Percentiles rank a stretch among this genome's conserved stretches.
These are phyloP conservation scores for Acronicta aceris DNA, from an alignment of 2,888 invertebrate genomes.

Conservation along the genomic window DNA sequence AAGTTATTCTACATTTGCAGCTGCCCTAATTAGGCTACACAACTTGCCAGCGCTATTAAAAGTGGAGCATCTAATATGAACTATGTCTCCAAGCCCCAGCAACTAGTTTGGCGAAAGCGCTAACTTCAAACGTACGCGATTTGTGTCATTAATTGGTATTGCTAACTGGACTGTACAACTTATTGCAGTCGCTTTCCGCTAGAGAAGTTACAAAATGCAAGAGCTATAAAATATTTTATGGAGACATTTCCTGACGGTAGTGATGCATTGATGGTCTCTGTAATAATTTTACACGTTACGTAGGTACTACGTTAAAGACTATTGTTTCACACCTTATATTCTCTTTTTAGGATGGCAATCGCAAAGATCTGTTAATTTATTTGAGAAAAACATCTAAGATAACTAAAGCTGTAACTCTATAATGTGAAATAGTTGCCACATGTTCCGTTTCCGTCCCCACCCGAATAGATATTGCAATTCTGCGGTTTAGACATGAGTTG, in stretches of 20 bases:
- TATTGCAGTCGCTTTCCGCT: slow-evolving; percentile 26
- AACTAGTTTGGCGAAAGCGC: slow-evolving; percentile 40
- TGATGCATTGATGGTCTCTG: slow-evolving; percentile 21
- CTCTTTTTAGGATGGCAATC: slow-evolving; percentile 4
- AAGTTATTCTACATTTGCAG: slow-evolving; percentile 15
- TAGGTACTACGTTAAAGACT: slow-evolving; percentile 4
- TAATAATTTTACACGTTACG: slow-evolving; percentile 15
- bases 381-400: slow-evolving; percentile 7
- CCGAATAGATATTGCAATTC: slow-evolving; percentile 58
- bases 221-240: slow-evolving; percentile 44
- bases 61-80: slow-evolving; percentile 20
- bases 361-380: slow-evolving; percentile 1
- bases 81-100: slow-evolving; percentile 14
- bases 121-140: slow-evolving; percentile 24
- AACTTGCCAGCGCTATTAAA: slow-evolving; percentile 23
- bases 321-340: slow-evolving; percentile 15
- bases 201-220: slow-evolving; percentile 37
- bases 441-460: slow-evolving; percentile 61
- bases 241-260: slow-evolving; percentile 19
- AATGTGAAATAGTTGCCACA: slow-evolving; percentile 57
- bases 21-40: slow-evolving; percentile 26
- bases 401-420: slow-evolving; percentile 17
- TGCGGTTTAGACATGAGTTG: slow-evolving; percentile 47
- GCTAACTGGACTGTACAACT: slow-evolving; percentile 32
- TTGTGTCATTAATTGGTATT: slow-evolving; percentile 22